Conservation (phyloP, 2,888 invertebrate genomes). For the Mesorhabditis spiculigera region DNA sequence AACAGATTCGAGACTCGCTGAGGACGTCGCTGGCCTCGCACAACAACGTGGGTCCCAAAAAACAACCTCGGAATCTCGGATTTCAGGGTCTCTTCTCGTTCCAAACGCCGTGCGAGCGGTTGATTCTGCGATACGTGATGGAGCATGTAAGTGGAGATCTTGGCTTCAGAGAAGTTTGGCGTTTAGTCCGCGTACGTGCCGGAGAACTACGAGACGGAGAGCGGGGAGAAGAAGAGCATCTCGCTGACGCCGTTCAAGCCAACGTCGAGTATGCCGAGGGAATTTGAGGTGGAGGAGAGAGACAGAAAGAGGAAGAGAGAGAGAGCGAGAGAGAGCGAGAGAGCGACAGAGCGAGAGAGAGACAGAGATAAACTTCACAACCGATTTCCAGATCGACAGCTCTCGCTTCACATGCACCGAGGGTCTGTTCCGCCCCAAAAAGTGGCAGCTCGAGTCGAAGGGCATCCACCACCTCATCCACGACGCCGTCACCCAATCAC, state of each 20-base stretch:
- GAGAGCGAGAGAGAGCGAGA: neutral
- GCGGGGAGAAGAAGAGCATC: no score
- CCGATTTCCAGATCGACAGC: slow-evolving; percentile 59
- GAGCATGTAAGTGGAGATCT: slow-evolving; percentile 59
- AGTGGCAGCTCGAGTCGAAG: slow-evolving; percentile 66
- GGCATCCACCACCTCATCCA: slow-evolving; percentile 60
- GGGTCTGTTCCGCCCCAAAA: slow-evolving; percentile 65
- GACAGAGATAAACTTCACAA: neutral
- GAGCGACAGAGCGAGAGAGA: no score
- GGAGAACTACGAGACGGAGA: no score
- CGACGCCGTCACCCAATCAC: slow-evolving; percentile 65
- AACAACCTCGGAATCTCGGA: neutral
- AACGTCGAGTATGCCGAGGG: slow-evolving; percentile 23
- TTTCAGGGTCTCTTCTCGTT: slow-evolving; percentile 52
- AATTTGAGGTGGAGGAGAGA: slow-evolving; percentile 25
- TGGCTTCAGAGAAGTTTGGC: neutral
- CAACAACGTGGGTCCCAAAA: slow-evolving; percentile 42
- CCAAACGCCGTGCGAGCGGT: slow-evolving; percentile 61
- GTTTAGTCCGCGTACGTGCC: slow-evolving; percentile 62
- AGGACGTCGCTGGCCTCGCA: slow-evolving; percentile 33
- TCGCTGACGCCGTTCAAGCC: no score
- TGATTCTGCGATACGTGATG: slow-evolving; percentile 63
- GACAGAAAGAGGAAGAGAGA: no score
- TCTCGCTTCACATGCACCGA: slow-evolving; percentile 63
- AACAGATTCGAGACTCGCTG: slow-evolving; percentile 59